Evolutionary conservation across 2,797 vertebrate species (phyloP).

Genomic region (Acipenser ruthenus): DNA sequence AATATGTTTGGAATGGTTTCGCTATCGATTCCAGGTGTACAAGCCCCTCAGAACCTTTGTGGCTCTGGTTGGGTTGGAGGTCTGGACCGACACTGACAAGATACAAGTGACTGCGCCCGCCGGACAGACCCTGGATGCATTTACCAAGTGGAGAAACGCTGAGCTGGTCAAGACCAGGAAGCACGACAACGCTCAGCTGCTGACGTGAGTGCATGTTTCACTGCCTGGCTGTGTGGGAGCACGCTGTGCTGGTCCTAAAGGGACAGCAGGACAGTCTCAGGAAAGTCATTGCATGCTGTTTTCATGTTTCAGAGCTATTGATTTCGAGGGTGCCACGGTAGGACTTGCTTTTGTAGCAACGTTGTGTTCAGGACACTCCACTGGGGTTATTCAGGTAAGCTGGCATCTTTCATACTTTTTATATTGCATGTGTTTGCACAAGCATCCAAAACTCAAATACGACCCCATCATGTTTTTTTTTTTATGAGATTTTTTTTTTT

Average conservation of each 20-base stretch:
- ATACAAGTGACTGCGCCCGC: constrained; percentile 51
- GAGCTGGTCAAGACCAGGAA: constrained; percentile 42
- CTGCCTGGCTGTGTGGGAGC: no score
- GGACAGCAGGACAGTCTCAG: no score
- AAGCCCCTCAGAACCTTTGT: constrained; percentile 70
- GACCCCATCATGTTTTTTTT: background rate
- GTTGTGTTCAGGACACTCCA: constrained; percentile 70
- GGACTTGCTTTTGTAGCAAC: constrained; percentile 79
- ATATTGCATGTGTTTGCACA: background rate
- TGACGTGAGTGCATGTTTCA: constrained; percentile 59
- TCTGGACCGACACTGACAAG: constrained; percentile 69
- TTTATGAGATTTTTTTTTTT: background rate
- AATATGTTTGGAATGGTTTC: constrained; percentile 7
- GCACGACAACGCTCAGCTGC: constrained; percentile 82
- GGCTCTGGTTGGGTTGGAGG: constrained; percentile 73
- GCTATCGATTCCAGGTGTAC: constrained; percentile 60
- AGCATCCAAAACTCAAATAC: no score
- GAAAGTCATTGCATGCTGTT: no score
- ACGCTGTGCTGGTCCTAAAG: no score
- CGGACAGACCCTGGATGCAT: constrained; percentile 55
- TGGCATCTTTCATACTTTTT: constrained; percentile 5
- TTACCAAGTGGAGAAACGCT: constrained; percentile 64
- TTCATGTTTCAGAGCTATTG: constrained; percentile 57
- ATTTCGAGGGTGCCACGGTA: constrained; percentile 73
- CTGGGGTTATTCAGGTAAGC: constrained; percentile 78